These are phyloP conservation scores for Isoperla grammatica DNA, from an alignment of 2,888 invertebrate species.

Conservation along the genomic window DNA sequence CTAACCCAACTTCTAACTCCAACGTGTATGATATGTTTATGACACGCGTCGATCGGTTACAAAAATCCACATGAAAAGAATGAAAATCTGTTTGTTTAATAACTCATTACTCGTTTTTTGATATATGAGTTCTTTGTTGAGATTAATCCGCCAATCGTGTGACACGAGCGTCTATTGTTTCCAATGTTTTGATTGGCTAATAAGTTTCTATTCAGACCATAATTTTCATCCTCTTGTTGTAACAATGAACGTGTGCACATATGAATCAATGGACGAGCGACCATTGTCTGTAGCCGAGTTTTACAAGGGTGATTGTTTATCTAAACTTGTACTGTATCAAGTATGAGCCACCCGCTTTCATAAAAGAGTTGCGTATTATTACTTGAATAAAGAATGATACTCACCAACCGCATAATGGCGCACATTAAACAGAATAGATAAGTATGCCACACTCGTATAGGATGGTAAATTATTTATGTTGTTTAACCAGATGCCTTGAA, in stretches of 20 bases:
- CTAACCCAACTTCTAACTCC: not conserved
- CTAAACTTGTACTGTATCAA: too few relatives aligned
- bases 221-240: constrained; percentile 14
- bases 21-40: not conserved
- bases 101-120: constrained; percentile 20
- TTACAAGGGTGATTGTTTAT: too few relatives aligned
- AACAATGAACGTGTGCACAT: not conserved
- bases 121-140: constrained; percentile 3
- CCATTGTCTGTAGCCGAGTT: too few relatives aligned
- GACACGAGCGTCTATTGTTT: not conserved
- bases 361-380: too few relatives aligned
- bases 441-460: too few relatives aligned
- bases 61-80: not conserved
- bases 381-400: too few relatives aligned
- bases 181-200: constrained; percentile 19
- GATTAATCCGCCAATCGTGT: constrained; percentile 4
- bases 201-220: constrained; percentile 10
- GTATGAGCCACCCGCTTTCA: too few relatives aligned
- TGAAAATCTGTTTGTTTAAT: constrained; percentile 18
- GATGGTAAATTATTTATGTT: too few relatives aligned
- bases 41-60: not conserved
- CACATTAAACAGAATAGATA: too few relatives aligned
- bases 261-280: too few relatives aligned
- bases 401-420: too few relatives aligned
- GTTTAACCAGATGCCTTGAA: too few relatives aligned